phyloP scores from a whole-genome alignment of 2,113 vertebrate genomes.

The Hypomesus transpacificus region DNA sequence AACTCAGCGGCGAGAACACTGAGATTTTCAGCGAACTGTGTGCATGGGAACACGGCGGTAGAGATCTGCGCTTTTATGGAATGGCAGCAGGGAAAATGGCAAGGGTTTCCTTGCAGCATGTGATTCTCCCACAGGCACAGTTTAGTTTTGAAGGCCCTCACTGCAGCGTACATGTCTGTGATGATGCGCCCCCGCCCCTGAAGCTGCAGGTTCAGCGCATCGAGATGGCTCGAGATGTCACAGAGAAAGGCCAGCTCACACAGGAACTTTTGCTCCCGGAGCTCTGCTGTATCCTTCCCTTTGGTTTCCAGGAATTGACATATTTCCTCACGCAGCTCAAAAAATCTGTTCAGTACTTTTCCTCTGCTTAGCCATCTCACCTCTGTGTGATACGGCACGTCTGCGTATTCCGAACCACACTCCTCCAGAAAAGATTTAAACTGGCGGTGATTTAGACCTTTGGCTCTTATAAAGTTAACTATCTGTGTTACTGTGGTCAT shows the following conservation, averaged over 20 bases:
- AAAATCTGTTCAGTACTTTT: conserved; percentile 24
- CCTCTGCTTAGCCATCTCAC: conserved; percentile 20
- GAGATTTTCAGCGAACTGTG: too few species aligned
- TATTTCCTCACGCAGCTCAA: conserved; percentile 13
- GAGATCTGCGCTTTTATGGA: too few species aligned
- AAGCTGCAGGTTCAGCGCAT: conserved; percentile 12
- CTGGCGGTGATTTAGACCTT: conserved; percentile 29
- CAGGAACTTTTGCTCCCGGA: background rate
- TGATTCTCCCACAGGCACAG: too few species aligned
- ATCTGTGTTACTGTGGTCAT: conserved; percentile 13
- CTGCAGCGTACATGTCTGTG: too few species aligned
- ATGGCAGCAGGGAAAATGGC: too few species aligned
- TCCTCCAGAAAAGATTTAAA: conserved; percentile 13
- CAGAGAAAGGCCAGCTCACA: background rate
- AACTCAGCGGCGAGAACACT: too few species aligned
- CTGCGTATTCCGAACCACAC: conserved; percentile 1
- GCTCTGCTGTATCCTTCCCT: conserved; percentile 7
- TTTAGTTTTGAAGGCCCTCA: too few species aligned
- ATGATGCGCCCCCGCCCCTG: too few species aligned
- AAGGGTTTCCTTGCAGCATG: too few species aligned
- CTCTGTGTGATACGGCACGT: conserved; percentile 23
- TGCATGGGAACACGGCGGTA: too few species aligned
- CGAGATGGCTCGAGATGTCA: background rate
- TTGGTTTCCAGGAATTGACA: conserved; percentile 15
- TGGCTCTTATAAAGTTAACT: conserved; percentile 24